Evolutionary conservation across 2,888 invertebrate species (phyloP).

Genomic region (Caenorhabditis sulstoni): DNA sequence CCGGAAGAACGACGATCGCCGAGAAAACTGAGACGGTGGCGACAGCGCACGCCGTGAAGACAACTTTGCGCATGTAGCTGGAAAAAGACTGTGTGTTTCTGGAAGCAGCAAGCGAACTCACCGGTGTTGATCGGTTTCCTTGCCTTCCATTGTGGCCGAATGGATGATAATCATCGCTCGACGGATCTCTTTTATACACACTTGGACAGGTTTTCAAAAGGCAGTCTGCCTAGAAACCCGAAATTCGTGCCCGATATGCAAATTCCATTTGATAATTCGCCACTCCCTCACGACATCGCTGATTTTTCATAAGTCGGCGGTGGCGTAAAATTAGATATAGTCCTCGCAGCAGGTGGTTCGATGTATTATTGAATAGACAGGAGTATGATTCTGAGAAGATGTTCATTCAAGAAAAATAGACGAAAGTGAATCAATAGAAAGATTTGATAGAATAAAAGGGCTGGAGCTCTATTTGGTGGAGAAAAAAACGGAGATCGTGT

Average conservation of each 20-base stretch:
- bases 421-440: no score
- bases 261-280: constrained; percentile 54
- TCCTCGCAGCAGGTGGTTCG: constrained; percentile 9
- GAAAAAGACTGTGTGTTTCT: constrained; percentile 5
- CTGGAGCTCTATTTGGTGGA: no score
- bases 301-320: constrained; percentile 45
- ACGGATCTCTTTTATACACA: constrained; percentile 36
- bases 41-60: constrained; percentile 75
- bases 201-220: constrained; percentile 41
- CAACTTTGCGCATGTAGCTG: constrained; percentile 73
- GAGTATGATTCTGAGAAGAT: no score
- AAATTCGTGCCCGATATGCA: constrained; percentile 47
- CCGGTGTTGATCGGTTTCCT: constrained; percentile 63
- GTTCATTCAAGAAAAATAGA: no score
- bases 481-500: no score
- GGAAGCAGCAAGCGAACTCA: constrained; percentile 25
- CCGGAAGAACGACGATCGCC: constrained; percentile 77
- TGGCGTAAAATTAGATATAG: constrained; percentile 43
- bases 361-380: constrained; percentile 22
- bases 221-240: constrained; percentile 43
- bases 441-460: no score
- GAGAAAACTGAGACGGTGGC: constrained; percentile 77
- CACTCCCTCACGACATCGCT: constrained; percentile 48
- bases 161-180: constrained; percentile 44
- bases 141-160: constrained; percentile 53